phyloP scores from a whole-genome alignment of 2,113 vertebrate genomes.

The Scopus umbretta region DNA sequence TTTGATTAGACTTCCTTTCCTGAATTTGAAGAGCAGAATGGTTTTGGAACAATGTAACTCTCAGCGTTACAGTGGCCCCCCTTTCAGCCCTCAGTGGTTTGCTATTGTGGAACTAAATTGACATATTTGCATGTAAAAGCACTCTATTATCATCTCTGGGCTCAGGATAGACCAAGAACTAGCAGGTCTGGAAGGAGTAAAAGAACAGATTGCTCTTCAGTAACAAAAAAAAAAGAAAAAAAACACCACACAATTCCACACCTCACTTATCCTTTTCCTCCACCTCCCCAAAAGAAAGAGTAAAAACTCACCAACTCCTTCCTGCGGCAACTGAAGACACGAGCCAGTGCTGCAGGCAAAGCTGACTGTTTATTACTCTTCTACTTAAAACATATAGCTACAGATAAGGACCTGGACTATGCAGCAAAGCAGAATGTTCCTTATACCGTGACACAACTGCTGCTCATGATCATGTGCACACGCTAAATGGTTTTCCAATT shows the following conservation, averaged over 20 bases:
- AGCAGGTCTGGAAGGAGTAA: neutral
- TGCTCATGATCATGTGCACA: no score
- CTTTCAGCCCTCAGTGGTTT: neutral
- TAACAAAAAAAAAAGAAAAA: neutral
- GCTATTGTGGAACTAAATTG: conserved; percentile 35
- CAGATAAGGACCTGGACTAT: no score
- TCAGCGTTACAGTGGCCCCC: neutral
- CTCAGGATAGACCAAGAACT: neutral
- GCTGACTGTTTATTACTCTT: no score
- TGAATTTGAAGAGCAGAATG: neutral
- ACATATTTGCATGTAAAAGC: conserved; percentile 56
- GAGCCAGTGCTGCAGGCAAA: no score
- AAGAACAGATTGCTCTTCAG: neutral
- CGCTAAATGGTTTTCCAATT: no score
- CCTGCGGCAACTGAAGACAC: no score
- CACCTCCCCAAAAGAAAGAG: rapidly evolving
- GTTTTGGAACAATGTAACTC: neutral
- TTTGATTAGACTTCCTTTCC: conserved; percentile 1
- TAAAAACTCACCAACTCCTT: neutral
- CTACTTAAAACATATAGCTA: no score
- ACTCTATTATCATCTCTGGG: neutral
- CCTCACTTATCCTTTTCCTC: neutral
- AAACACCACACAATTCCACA: neutral
- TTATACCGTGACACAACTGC: no score
- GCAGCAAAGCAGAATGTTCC: no score